Conservation (phyloP, 2,113 vertebrate species). For the Callipepla squamata region DNA sequence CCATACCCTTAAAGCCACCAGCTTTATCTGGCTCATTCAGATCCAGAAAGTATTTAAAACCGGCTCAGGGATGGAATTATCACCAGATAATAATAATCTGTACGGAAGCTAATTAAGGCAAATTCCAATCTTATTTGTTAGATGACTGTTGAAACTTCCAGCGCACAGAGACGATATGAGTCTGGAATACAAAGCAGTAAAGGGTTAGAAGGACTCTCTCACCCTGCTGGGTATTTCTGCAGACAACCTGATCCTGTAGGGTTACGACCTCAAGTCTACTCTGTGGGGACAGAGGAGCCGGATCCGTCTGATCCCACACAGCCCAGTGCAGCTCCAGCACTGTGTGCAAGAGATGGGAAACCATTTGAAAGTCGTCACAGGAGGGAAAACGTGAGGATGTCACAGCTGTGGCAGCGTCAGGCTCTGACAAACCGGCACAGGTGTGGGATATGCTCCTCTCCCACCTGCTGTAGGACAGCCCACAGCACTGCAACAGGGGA, state of each 20-base stretch:
- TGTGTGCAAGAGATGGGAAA: neutral
- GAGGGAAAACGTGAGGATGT: neutral
- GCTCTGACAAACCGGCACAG: neutral
- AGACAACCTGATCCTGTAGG: conserved; percentile 56
- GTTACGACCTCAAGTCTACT: conserved; percentile 13
- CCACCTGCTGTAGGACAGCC: no score
- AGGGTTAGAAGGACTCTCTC: conserved; percentile 53
- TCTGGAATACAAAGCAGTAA: conserved; percentile 64
- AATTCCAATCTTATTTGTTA: conserved; percentile 63
- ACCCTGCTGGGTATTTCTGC: conserved; percentile 31
- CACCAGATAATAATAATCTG: conserved; percentile 59
- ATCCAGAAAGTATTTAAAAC: neutral
- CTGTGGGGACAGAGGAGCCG: neutral
- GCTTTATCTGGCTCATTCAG: neutral
- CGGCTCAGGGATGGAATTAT: conserved; percentile 35
- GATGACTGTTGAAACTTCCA: conserved; percentile 49
- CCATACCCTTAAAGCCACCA: neutral
- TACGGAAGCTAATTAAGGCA: conserved; percentile 54
- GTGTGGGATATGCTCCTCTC: no score
- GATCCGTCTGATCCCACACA: conserved; percentile 13
- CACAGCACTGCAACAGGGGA: no score
- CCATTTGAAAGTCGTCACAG: neutral
- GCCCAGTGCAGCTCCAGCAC: neutral
- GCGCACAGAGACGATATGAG: neutral
- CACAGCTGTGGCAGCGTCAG: neutral